A percentile compares a stretch with the other conserved stretches of the same genome.
Evolutionary conservation across 2,113 vertebrate species (phyloP).

Genomic region (Ciconia maguari): DNA sequence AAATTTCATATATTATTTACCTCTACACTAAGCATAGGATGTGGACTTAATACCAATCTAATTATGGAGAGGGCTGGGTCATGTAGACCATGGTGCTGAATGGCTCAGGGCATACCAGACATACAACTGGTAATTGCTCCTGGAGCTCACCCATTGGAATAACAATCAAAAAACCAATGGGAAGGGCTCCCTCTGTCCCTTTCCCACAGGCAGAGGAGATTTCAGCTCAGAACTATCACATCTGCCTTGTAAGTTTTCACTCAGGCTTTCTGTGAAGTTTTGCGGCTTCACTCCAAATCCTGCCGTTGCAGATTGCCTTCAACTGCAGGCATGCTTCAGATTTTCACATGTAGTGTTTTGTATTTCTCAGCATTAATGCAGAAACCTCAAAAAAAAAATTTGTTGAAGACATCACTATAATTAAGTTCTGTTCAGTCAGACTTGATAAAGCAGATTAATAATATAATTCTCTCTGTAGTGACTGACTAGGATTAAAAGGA

Average conservation of each 20-base stretch:
- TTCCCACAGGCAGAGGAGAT: background rate
- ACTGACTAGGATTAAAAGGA: background rate
- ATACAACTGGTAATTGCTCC: background rate
- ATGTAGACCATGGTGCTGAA: background rate
- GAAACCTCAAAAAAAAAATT: background rate
- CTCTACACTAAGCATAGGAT: background rate
- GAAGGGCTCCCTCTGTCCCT: background rate
- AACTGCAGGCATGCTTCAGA: background rate
- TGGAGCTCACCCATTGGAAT: background rate
- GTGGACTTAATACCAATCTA: background rate
- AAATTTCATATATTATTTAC: background rate
- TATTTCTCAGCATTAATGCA: background rate
- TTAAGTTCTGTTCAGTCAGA: slow-evolving; percentile 7
- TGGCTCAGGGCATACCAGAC: background rate
- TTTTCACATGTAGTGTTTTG: background rate
- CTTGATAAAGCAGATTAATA: slow-evolving; percentile 6
- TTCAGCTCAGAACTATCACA: background rate
- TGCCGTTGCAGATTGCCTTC: background rate
- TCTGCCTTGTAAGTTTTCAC: background rate
- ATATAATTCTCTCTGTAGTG: background rate
- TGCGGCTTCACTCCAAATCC: background rate
- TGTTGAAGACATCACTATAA: background rate
- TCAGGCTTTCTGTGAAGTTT: background rate
- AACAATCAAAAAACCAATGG: background rate
- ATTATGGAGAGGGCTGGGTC: background rate